Base-by-base conservation (phyloP, 2,888 invertebrate species). In the Apocheima hispidaria region DNA sequence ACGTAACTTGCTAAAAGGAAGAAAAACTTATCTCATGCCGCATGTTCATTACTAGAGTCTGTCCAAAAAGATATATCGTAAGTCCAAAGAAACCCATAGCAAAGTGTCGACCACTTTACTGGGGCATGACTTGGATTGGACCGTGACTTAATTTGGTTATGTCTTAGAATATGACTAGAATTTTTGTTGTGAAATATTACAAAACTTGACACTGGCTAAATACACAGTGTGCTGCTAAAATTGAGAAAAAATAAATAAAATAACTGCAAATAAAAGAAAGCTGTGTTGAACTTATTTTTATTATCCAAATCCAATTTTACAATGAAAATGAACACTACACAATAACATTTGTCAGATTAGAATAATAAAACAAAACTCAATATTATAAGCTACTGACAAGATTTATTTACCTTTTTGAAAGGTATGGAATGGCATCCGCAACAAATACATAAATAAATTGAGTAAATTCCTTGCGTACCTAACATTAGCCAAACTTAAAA, bases 381-480 rank as follows among this genome's bases (percentile, higher is more conserved):
- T 40, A 61, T 60, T 60, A 60, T 88, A 89, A 87, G 78, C 92
- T 92, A 92, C 88, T 92, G 92, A 92, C 92, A 92, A 92, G 92
- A 92, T 64, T 87, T 87, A 83, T 78, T 82, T 65, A 88, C 91
- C 92, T 91, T 91, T 91, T 88, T 79, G 52, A 90, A 92, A 92
- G 90, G 90, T 79, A 75, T 89, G 92, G 90, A 90, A 92, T 92
- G 92, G 92, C 90, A 88, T 87, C 81, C 86, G 79, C 86, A 81
- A 79, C 84, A 80, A 77, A 73, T 70, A 75, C 66, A 76, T 75
- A 71, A 72, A 66, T 59, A 67, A 72, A 72, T 16, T 30, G 30
- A 46, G 65, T n/a, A n/a, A n/a, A n/a, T 69, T 63, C 23, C 66
- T 70, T 65, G 63, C 66, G 66, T 62, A 69, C 61, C 41, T 68